A percentile compares a stretch with the other conserved stretches of the same genome.
Conservation (phyloP, 2,888 invertebrate species). For the Xestia ashworthii region DNA sequence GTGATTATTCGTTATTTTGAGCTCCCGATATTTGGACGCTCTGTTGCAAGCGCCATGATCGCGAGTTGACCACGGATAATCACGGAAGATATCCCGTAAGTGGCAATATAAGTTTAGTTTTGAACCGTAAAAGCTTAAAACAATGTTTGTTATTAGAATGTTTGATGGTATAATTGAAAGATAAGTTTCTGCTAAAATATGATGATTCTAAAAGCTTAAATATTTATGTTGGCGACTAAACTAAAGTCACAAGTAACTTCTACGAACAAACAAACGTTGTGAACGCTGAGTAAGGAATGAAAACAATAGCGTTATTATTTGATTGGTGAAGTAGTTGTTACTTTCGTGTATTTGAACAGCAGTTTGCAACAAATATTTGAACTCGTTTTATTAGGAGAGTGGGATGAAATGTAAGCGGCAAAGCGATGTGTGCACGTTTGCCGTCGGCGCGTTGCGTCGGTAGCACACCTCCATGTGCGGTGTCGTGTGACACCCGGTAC, state of each 20-base stretch:
- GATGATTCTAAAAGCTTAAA: no score
- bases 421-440: background rate
- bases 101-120: no score
- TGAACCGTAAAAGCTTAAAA: no score
- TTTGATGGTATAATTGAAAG: background rate
- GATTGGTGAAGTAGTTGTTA: background rate
- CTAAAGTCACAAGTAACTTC: background rate
- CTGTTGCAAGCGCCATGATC: no score
- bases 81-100: no score
- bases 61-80: no score
- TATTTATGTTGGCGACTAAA: background rate
- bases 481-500: no score
- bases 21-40: no score
- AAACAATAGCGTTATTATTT: no score
- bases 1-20: no score
- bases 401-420: background rate
- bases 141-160: background rate
- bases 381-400: background rate
- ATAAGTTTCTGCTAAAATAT: background rate
- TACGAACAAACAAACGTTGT: background rate
- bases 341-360: background rate
- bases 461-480: background rate
- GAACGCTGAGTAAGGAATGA: background rate
- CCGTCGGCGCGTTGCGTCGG: slow-evolving; percentile 36
- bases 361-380: background rate